Evolutionary conservation across 2,797 vertebrate genomes (phyloP).

Genomic region (Notolepis coatsorum): DNA sequence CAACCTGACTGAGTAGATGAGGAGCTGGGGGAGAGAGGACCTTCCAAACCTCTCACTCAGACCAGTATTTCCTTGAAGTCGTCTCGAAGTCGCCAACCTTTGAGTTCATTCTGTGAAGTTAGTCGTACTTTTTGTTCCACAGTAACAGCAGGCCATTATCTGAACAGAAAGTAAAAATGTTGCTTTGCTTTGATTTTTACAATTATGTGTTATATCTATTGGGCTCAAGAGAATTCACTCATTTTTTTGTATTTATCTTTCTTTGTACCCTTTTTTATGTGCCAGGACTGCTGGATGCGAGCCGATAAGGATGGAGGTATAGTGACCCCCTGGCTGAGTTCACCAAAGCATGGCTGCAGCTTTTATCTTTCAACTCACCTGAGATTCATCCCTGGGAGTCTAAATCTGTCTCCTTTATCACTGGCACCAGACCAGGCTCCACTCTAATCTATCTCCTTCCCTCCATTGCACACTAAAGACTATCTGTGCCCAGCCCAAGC

Average conservation of each 20-base stretch:
- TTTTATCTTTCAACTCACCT: slow-evolving; percentile 15
- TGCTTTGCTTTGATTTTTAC: background rate
- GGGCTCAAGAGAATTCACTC: too few species aligned
- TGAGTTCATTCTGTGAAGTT: background rate
- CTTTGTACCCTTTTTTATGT: background rate
- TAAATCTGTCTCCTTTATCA: slow-evolving; percentile 25
- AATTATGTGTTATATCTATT: background rate
- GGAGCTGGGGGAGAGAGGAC: background rate
- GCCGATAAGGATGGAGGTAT: slow-evolving; percentile 16
- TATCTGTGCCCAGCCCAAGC: background rate
- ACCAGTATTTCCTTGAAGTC: background rate
- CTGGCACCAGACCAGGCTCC: too few species aligned
- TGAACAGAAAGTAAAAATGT: background rate
- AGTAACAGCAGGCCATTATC: background rate
- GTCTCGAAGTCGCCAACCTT: background rate
- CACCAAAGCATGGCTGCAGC: slow-evolving; percentile 1
- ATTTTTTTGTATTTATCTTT: slow-evolving; percentile 3
- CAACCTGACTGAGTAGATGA: slow-evolving; percentile 1
- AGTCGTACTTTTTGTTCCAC: background rate
- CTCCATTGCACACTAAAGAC: slow-evolving; percentile 28
- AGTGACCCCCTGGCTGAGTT: slow-evolving; percentile 16
- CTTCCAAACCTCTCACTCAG: background rate
- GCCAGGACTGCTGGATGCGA: slow-evolving; percentile 8
- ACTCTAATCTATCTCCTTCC: slow-evolving; percentile 23
- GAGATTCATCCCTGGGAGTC: slow-evolving; percentile 20